These are phyloP conservation scores for Heliconius cydno DNA, from an alignment of 2,888 invertebrate genomes.

Conservation along the genomic window DNA sequence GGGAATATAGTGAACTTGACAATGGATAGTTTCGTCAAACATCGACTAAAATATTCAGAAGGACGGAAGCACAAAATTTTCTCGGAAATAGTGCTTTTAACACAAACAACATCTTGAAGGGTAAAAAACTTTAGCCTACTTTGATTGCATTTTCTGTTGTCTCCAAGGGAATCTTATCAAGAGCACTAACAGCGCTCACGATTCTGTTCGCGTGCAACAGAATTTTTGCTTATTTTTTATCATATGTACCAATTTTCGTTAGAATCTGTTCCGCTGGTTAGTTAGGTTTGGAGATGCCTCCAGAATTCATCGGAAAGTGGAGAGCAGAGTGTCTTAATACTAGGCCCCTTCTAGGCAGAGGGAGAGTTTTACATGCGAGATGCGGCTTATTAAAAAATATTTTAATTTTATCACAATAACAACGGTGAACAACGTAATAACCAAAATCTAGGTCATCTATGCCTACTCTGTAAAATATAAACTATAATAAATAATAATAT, in stretches of 20 bases:
- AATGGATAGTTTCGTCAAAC: constrained; percentile 16
- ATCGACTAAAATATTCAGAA: constrained; percentile 12
- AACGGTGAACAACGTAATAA: no score
- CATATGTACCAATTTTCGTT: background rate
- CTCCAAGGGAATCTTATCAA: background rate
- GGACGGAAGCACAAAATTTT: background rate
- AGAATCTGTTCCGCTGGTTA: background rate
- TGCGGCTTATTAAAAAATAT: no score
- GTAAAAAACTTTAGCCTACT: background rate
- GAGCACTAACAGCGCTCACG: background rate
- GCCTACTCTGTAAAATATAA: no score
- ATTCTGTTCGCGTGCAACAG: background rate
- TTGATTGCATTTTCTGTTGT: background rate
- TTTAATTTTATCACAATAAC: no score
- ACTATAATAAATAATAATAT: no score
- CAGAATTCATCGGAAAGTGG: no score
- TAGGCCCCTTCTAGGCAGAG: no score
- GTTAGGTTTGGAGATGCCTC: no score
- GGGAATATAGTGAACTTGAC: constrained; percentile 7
- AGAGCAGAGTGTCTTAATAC: no score
- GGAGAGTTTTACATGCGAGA: no score
- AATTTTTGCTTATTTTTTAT: background rate
- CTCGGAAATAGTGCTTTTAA: background rate
- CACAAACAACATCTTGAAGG: background rate
- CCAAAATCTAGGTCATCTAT: no score